phyloP scores from a whole-genome alignment of 2,888 invertebrate species.

The Ypsolopha scabrella region DNA sequence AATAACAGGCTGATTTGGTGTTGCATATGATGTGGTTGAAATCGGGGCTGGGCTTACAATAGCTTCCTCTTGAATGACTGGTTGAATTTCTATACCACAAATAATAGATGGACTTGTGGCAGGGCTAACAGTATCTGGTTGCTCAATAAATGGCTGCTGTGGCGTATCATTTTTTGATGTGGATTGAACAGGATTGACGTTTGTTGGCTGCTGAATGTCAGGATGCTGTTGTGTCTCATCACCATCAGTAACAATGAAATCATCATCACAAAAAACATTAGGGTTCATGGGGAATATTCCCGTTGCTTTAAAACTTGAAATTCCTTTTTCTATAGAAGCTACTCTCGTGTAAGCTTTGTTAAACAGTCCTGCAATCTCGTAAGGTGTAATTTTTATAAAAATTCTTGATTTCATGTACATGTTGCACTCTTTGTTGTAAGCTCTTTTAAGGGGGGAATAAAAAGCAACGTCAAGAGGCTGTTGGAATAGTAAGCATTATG shows the following conservation, averaged over 20 bases:
- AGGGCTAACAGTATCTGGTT: too few relatives aligned
- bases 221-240: too few relatives aligned
- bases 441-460: conserved; percentile 16
- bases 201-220: too few relatives aligned
- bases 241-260: conserved; percentile 17
- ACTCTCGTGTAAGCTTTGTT: conserved; percentile 14
- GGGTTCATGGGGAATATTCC: conserved; percentile 25
- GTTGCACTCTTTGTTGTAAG: conserved; percentile 21
- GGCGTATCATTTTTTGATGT: too few relatives aligned
- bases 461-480: conserved; percentile 20
- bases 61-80: too few relatives aligned
- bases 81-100: too few relatives aligned
- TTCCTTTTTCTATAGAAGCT: conserved; percentile 23
- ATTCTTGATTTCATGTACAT: conserved; percentile 20
- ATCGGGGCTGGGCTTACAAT: too few relatives aligned
- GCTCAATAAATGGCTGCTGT: too few relatives aligned
- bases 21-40: too few relatives aligned
- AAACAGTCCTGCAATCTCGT: conserved; percentile 20
- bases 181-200: too few relatives aligned
- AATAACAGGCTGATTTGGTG: too few relatives aligned
- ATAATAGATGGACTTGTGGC: too few relatives aligned
- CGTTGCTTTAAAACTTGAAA: conserved; percentile 23
- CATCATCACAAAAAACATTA: conserved; percentile 16
- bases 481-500: conserved; percentile 18
- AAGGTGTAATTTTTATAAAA: conserved; percentile 19